A percentile compares a stretch with the other conserved stretches of the same genome.
Conservation (phyloP, 2,113 vertebrate species). For the Oceanodroma tethys region DNA sequence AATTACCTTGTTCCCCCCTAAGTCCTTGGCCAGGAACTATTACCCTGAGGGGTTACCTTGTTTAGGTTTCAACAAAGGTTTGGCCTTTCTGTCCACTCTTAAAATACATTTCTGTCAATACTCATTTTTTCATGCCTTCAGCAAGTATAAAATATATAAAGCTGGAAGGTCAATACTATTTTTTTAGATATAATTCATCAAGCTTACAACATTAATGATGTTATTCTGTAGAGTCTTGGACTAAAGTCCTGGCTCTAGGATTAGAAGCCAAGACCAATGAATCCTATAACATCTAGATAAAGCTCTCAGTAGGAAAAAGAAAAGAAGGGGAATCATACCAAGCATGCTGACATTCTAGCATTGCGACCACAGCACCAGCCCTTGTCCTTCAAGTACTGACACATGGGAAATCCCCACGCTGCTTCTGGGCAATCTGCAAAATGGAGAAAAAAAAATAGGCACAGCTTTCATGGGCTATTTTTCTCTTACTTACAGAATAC, state of each 20-base stretch:
- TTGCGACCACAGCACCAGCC: conserved; percentile 90
- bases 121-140: conserved; percentile 25
- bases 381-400: conserved; percentile 82
- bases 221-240: conserved; percentile 29
- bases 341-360: conserved; percentile 95
- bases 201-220: conserved; percentile 50
- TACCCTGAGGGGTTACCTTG: conserved; percentile 8
- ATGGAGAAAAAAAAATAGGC: background rate
- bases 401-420: conserved; percentile 92
- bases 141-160: background rate
- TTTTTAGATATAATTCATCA: conserved; percentile 43
- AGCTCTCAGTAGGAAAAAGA: background rate
- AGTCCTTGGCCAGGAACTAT: background rate
- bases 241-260: conserved; percentile 34
- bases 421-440: conserved; percentile 70
- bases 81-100: conserved; percentile 3
- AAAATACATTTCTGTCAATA: conserved; percentile 37
- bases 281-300: conserved; percentile 52
- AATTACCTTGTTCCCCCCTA: background rate
- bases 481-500: conserved; percentile 17
- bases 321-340: conserved; percentile 79
- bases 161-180: conserved; percentile 14
- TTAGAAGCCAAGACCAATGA: conserved; percentile 51
- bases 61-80: conserved; percentile 27
- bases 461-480: conserved; percentile 17